These are phyloP conservation scores for Monopis laevigella DNA, from an alignment of 2,888 invertebrate genomes.

Conservation along the genomic window DNA sequence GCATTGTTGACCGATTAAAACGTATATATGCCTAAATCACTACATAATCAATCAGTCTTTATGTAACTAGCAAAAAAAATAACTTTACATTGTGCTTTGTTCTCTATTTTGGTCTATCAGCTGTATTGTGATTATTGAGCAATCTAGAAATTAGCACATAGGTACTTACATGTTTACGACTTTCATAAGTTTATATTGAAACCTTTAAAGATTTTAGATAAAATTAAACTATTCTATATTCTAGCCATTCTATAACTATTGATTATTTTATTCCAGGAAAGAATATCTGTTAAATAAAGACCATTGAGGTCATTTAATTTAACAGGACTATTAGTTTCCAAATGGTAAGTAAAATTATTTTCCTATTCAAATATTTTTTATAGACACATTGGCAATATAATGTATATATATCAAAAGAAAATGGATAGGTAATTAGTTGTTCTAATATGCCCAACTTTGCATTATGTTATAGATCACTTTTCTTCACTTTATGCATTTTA, in stretches of 20 bases:
- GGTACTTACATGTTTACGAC: background rate
- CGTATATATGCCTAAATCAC: too few relatives aligned
- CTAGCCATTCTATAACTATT: too few relatives aligned
- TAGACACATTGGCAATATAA: background rate
- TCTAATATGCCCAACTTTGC: too few relatives aligned
- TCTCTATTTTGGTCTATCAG: background rate
- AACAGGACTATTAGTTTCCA: background rate
- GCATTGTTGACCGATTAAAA: conserved; percentile 2
- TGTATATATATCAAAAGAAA: too few relatives aligned
- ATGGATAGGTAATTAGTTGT: too few relatives aligned
- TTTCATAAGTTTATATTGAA: too few relatives aligned
- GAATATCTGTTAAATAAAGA: background rate
- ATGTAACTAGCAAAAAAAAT: conserved; percentile 4
- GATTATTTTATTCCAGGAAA: background rate
- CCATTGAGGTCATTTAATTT: background rate
- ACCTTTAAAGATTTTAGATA: too few relatives aligned
- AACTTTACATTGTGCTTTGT: background rate
- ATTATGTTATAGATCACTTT: too few relatives aligned
- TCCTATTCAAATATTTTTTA: background rate
- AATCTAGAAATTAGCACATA: background rate
- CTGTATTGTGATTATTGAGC: background rate
- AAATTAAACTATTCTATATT: too few relatives aligned
- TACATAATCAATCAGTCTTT: too few relatives aligned
- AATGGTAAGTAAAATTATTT: background rate
- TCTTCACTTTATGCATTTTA: too few relatives aligned